Evolutionary conservation across 2,113 vertebrate genomes (phyloP), one percentile per base, ranked within the genome.

Genomic region (Varanus salvator): DNA sequence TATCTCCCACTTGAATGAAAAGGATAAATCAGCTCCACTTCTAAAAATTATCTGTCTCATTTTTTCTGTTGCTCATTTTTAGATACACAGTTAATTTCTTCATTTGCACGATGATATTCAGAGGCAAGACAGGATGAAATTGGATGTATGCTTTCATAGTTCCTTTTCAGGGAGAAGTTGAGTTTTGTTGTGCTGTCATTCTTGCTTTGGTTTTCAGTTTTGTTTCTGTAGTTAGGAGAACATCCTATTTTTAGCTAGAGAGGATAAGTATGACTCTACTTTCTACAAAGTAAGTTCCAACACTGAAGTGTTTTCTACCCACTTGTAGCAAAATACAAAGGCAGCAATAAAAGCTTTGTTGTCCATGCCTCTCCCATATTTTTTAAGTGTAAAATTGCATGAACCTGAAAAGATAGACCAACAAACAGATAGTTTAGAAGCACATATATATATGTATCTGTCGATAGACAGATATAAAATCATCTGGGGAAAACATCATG

Each of bases 271-370:
- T 31, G 27, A 52, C 64, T n/a, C 69, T 87, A 74, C 88, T 84
- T 50, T 83, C 7, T 64, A 76, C 86, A 84, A 64, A 17, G 25
- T 21, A 87, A 94, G 64, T 64, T 90, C 76, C 80, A 77, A 25
- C 71, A 64, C 60, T 93, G 60, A 94, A 93, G 87, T 87, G 85
- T n/a, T 92, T 93, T 89, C 89, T 88, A 68, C 4, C 54, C 17
- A 86, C 80, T 90, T 72, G 31, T 85, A 86, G 82, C 91, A 90
- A 90, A 93, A 91, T 25, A 93, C 76, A 91, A 68, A 90, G 34
- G 85, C 15, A 72, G 64, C 52, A 90, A 92, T 92, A 57, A 69
- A 94, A 92, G n/a, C 8, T 92, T 80, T 92, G 34, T 52, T 64
- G 80, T 88, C 86, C 77, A 89, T 84, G 75, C 38, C 64, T 92